Percentiles rank a stretch among this genome's conserved stretches.
phyloP scores from a whole-genome alignment of 2,888 invertebrate genomes.

The Kuschelorhynchus macadamiae region DNA sequence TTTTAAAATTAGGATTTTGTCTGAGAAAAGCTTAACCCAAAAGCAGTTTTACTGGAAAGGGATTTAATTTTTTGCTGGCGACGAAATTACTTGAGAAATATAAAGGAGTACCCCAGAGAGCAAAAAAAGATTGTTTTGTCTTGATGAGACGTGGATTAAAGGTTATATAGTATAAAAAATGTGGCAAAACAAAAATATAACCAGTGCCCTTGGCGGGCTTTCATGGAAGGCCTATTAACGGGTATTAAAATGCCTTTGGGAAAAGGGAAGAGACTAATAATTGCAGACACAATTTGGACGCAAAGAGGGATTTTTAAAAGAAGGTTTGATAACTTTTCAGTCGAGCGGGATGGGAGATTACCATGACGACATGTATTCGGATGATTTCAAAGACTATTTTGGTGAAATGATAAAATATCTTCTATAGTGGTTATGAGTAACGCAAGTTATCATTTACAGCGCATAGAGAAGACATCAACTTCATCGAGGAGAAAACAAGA shows the following conservation, averaged over 20 bases:
- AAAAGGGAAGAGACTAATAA: slow-evolving; percentile 1
- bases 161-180: too few species aligned
- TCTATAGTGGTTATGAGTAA: too few species aligned
- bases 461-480: too few species aligned
- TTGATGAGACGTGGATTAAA: too few species aligned
- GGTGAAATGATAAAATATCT: slow-evolving; percentile 1
- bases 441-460: background rate
- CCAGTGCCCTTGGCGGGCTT: background rate
- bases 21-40: too few species aligned
- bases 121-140: too few species aligned
- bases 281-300: background rate
- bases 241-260: background rate
- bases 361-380: slow-evolving; percentile 29
- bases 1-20: too few species aligned
- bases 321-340: slow-evolving; percentile 23
- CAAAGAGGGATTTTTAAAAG: background rate
- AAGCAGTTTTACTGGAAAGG: too few species aligned
- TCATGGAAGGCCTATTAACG: slow-evolving; percentile 1
- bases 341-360: background rate
- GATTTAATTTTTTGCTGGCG: too few species aligned
- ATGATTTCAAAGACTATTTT: slow-evolving; percentile 26
- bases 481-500: background rate
- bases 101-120: too few species aligned
- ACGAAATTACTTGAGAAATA: too few species aligned
- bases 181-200: background rate